Base-by-base conservation (phyloP, 2,113 vertebrate genomes). In the Syngnathoides biaculeatus region DNA sequence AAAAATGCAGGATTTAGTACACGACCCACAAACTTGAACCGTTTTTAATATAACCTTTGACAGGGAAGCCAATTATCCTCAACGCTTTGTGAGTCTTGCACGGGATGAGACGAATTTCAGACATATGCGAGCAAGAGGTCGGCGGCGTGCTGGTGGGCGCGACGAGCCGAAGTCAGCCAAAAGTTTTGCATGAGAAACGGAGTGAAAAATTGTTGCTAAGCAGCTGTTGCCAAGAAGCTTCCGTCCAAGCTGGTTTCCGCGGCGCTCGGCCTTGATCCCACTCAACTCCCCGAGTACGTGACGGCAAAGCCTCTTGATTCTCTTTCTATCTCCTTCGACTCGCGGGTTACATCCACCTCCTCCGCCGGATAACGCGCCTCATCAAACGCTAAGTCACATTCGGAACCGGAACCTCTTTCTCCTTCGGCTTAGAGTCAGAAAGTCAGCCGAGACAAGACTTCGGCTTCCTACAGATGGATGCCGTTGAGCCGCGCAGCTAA, bases 141-240 rank as follows among this genome's bases (percentile, higher is more conserved):
- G n/a, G 12, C 20, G 9, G 39, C n/a, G 60, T 15, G 42, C 12
- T 47, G 61, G 38, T 12, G 35, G 24, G 30, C 5, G 43, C 26
- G 14, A 15, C 42, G 8, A 15, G 5, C 40, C 8, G 8, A 43
- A 62, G 60, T 26, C 24, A 62, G 60, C 17, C n/a, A 10, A 10
- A 40, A 39, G 8, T 38, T 60, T 40, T 39, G 24, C 15, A 45
- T 43, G 43, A 30, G 43, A 64, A 47, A 47, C 47, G 13, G 42
- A 20, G 42, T 47, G 42, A 47, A 47, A 27, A 64, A 64, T 42
- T 30, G 40, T 47, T 64, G 61, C 42, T 64, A 47, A 47, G 61
- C 61, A 64, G 42, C 24, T 47, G 61, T 64, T 62, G 60, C 12
- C 38, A 64, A 47, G 24, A 27, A 45, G 24, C 26, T 22, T 27